These are phyloP conservation scores for Lamproptera curius DNA, from an alignment of 2,888 invertebrate species.

Conservation along the genomic window DNA sequence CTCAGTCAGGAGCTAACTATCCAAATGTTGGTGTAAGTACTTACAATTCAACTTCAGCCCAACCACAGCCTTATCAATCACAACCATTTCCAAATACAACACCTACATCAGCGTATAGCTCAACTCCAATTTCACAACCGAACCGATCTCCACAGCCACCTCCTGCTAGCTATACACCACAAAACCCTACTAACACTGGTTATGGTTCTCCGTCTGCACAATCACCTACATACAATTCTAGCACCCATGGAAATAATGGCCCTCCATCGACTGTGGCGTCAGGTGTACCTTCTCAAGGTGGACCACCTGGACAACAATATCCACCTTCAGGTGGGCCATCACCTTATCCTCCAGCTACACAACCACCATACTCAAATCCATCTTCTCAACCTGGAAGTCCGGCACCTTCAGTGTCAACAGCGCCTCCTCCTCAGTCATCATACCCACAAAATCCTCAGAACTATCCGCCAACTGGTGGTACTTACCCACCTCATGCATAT, in stretches of 20 bases:
- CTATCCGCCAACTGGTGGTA: constrained; percentile 62
- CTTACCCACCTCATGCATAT: constrained; percentile 73
- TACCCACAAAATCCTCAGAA: constrained; percentile 76
- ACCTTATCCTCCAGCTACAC: constrained; percentile 80
- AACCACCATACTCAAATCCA: constrained; percentile 78
- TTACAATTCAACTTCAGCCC: constrained; percentile 67
- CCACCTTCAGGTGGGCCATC: constrained; percentile 81
- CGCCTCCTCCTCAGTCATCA: constrained; percentile 78
- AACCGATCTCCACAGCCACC: constrained; percentile 78
- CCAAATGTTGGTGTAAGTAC: constrained; percentile 70
- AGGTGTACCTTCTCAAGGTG: constrained; percentile 66
- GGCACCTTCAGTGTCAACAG: constrained; percentile 67
- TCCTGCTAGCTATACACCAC: constrained; percentile 74
- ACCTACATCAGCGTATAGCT: constrained; percentile 74
- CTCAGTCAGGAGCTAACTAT: constrained; percentile 63
- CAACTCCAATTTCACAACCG: constrained; percentile 71
- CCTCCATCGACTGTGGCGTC: constrained; percentile 71
- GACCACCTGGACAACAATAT: constrained; percentile 80
- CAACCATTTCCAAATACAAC: constrained; percentile 72
- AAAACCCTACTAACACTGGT: constrained; percentile 75
- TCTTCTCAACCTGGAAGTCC: constrained; percentile 74
- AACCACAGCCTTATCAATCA: constrained; percentile 70
- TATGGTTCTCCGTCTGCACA: constrained; percentile 82
- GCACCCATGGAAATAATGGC: constrained; percentile 73
- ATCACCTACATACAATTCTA: constrained; percentile 81